A percentile compares a stretch with the other conserved stretches of the same genome.
Evolutionary conservation across 1,140 invertebrate species (phyloP).

Genomic region (Nasonia giraulti): DNA sequence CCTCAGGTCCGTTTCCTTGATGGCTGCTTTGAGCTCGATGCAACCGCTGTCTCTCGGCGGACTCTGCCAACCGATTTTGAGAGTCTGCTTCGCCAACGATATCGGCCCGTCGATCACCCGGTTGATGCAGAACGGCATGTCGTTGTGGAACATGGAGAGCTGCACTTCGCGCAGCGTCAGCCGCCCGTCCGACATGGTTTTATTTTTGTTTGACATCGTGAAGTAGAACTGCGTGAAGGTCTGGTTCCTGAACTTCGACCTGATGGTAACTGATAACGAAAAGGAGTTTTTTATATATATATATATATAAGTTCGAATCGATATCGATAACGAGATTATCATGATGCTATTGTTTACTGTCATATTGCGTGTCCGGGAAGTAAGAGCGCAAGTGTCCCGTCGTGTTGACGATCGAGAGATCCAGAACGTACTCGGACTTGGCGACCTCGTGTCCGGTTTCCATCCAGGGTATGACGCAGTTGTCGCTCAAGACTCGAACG

Average conservation of each 20-base stretch:
- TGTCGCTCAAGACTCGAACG: not conserved
- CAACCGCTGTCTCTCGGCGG: slow-evolving; percentile 85
- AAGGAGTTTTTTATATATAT: not conserved
- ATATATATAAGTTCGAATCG: not conserved
- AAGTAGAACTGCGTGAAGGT: slow-evolving; percentile 85
- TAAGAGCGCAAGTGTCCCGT: slow-evolving; percentile 61
- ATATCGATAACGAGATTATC: slow-evolving; percentile 44
- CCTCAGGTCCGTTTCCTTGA: slow-evolving; percentile 86
- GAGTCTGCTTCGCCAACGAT: slow-evolving; percentile 79
- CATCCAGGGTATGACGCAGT: slow-evolving; percentile 46
- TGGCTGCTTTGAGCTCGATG: slow-evolving; percentile 80
- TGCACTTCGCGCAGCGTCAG: slow-evolving; percentile 81
- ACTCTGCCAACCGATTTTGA: slow-evolving; percentile 82
- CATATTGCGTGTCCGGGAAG: slow-evolving; percentile 69
- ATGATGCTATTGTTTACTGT: slow-evolving; percentile 58
- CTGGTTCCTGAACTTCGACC: slow-evolving; percentile 61
- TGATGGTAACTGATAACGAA: slow-evolving; percentile 64
- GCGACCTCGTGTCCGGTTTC: slow-evolving; percentile 33
- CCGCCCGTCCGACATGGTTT: slow-evolving; percentile 71
- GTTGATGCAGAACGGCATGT: slow-evolving; percentile 82
- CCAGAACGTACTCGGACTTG: slow-evolving; percentile 9
- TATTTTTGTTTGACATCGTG: slow-evolving; percentile 71
- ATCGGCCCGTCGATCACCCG: slow-evolving; percentile 77
- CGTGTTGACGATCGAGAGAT: slow-evolving; percentile 33
- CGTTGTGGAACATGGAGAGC: slow-evolving; percentile 82